phyloP scores from a whole-genome alignment of 1,140 invertebrate genomes.

The Drosophila neocordata region DNA sequence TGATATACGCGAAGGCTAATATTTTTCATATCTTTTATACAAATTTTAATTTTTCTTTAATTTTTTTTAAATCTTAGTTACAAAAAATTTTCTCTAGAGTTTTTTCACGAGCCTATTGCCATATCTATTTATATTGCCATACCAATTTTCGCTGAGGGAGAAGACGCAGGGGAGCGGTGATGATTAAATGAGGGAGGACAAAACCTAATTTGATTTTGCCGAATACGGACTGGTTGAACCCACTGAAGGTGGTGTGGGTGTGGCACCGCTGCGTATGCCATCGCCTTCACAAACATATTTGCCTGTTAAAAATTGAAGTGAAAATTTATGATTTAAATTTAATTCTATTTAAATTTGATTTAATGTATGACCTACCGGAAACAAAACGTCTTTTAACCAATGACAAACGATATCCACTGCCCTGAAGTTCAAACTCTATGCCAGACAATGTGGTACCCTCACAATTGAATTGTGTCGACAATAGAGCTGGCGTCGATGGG shows the following conservation, averaged over 20 bases:
- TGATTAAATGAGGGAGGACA: constrained; percentile 6
- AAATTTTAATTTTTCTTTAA: neutral
- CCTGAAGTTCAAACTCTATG: constrained; percentile 95
- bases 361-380: constrained; percentile 88
- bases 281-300: constrained; percentile 96
- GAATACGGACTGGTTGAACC: constrained; percentile 83
- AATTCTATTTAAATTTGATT: neutral
- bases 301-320: constrained; percentile 83
- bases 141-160: constrained; percentile 43
- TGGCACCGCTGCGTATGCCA: constrained; percentile 77
- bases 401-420: constrained; percentile 95
- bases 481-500: constrained; percentile 91
- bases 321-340: neutral
- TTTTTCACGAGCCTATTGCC: constrained; percentile 66
- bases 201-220: constrained; percentile 75
- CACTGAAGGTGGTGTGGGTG: constrained; percentile 81
- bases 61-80: constrained; percentile 49
- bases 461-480: constrained; percentile 96
- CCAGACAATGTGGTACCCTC: constrained; percentile 97
- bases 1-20: constrained; percentile 24
- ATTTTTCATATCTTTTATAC: constrained; percentile 4
- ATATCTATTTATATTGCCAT: constrained; percentile 33
- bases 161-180: neutral
- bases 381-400: constrained; percentile 97
- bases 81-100: constrained; percentile 62